Conservation (phyloP, 1,140 invertebrate genomes). For the Drosophila erecta region DNA sequence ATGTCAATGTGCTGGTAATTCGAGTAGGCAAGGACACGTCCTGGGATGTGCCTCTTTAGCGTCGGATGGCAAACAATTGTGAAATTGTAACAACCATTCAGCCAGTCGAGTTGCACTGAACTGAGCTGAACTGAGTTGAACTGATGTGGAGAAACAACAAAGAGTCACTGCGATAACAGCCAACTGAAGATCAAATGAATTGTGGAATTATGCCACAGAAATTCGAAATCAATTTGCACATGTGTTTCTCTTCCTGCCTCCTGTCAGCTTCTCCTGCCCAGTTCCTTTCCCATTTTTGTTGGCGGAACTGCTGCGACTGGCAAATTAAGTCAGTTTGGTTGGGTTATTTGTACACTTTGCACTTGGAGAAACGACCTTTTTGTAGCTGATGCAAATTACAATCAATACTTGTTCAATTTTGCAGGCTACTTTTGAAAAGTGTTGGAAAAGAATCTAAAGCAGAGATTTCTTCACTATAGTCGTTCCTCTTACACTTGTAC, state of each 20-base stretch:
- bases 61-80: slow-evolving; percentile 34
- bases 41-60: slow-evolving; percentile 31
- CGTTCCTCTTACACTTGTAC: too few relatives aligned
- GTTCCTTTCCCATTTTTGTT: neutral
- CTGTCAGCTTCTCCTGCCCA: neutral
- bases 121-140: neutral
- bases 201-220: slow-evolving; percentile 69
- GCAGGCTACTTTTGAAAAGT: too few relatives aligned
- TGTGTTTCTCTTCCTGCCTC: slow-evolving; percentile 42
- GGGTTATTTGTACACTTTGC: neutral
- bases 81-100: slow-evolving; percentile 45
- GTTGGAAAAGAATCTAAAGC: too few relatives aligned
- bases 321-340: slow-evolving; percentile 6
- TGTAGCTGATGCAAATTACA: too few relatives aligned
- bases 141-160: slow-evolving; percentile 37
- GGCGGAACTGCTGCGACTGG: neutral
- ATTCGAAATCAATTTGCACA: slow-evolving; percentile 78
- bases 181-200: slow-evolving; percentile 74
- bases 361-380: neutral
- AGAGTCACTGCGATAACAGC: slow-evolving; percentile 25
- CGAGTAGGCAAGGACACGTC: slow-evolving; percentile 45
- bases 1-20: slow-evolving; percentile 67
- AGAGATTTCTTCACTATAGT: too few relatives aligned
- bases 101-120: too few relatives aligned
- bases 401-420: too few relatives aligned